Evolutionary conservation across 2,113 vertebrate species (phyloP).

Genomic region (Onychorhynchus coronatus): DNA sequence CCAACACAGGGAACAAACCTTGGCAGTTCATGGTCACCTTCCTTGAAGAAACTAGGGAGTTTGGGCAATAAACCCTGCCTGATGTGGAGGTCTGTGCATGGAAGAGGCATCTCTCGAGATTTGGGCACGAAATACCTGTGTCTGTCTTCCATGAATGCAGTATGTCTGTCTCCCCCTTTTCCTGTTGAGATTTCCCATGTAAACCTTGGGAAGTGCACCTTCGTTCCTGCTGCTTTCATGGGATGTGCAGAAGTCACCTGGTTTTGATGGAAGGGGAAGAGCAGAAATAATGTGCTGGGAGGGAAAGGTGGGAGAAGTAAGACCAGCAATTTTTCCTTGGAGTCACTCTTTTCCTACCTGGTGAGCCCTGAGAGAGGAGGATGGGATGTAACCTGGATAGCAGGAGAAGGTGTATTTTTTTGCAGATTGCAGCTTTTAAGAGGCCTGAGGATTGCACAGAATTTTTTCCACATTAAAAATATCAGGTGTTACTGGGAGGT

Average conservation of each 20-base stretch:
- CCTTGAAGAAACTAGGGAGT: neutral
- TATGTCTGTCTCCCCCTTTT: neutral
- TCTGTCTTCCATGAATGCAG: neutral
- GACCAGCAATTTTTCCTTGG: neutral
- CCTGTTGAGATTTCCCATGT: neutral
- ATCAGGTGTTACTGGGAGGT: neutral
- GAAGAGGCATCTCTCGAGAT: neutral
- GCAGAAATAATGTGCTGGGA: neutral
- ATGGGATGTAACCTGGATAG: neutral
- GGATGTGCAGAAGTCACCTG: neutral
- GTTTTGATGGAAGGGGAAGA: neutral
- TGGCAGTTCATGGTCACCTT: accelerated
- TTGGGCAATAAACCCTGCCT: neutral
- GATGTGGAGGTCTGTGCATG: neutral
- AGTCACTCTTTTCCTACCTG: neutral
- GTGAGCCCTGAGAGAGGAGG: neutral
- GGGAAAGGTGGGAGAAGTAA: neutral
- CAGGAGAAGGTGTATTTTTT: neutral
- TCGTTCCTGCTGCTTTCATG: neutral
- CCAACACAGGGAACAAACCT: neutral
- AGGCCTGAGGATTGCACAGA: neutral
- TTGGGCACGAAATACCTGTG: neutral
- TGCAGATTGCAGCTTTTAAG: neutral
- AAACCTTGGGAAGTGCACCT: neutral
- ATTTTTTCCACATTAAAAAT: neutral